phyloP scores from a whole-genome alignment of 2,888 invertebrate species.

The Suillia variegata region DNA sequence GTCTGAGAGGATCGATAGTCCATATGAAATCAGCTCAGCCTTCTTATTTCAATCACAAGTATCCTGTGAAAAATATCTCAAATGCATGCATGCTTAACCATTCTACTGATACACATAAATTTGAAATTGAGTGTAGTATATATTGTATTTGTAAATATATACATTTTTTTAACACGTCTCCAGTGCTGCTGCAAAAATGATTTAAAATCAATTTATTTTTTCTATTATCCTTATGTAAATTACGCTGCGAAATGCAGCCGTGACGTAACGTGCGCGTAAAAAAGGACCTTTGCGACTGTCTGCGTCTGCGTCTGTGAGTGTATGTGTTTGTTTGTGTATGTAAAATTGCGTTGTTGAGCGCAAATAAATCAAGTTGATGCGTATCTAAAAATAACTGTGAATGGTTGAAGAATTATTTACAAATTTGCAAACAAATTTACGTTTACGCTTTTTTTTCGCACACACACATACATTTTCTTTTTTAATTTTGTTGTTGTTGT shows the following conservation, averaged over 20 bases:
- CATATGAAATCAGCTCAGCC: too few relatives aligned
- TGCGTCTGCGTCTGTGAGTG: too few relatives aligned
- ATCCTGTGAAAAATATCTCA: too few relatives aligned
- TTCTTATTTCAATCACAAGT: too few relatives aligned
- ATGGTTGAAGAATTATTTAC: constrained; percentile 46
- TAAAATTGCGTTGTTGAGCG: constrained; percentile 16
- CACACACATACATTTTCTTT: too few relatives aligned
- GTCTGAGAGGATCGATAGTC: too few relatives aligned
- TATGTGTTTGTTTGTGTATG: too few relatives aligned
- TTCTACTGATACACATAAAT: too few relatives aligned
- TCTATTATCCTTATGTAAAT: constrained; percentile 51
- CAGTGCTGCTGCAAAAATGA: constrained; percentile 43
- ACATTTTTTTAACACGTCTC: too few relatives aligned
- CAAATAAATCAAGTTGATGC: constrained; percentile 51
- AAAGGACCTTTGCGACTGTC: constrained; percentile 19
- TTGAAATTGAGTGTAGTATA: too few relatives aligned
- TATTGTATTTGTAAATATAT: too few relatives aligned
- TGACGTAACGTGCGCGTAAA: constrained; percentile 8
- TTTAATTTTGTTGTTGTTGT: neutral
- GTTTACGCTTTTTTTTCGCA: neutral
- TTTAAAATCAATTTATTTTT: constrained; percentile 56
- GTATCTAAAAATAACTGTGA: constrained; percentile 34
- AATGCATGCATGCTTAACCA: too few relatives aligned
- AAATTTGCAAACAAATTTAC: constrained; percentile 51
- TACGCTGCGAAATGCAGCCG: constrained; percentile 39